Evolutionary conservation across 2,797 vertebrate genomes (phyloP).

Genomic region (Meriones psammophilus): DNA sequence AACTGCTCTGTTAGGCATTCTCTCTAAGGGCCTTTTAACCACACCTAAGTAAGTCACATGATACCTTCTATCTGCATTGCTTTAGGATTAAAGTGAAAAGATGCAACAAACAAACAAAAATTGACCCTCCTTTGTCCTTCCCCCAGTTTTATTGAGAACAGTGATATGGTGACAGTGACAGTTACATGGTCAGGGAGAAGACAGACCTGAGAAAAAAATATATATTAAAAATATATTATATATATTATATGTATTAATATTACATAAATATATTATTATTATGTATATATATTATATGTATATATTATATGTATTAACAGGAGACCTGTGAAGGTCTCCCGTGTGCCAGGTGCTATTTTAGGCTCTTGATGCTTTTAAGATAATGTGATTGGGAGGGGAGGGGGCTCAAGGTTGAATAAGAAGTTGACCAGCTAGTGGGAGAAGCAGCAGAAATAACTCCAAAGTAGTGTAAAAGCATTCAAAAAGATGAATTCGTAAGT

Average conservation of each 20-base stretch:
- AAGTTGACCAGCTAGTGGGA: neutral
- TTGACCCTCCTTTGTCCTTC: neutral
- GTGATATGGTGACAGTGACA: neutral
- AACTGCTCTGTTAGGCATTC: neutral
- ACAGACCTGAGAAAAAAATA: neutral
- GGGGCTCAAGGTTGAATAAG: neutral
- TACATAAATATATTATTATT: no score
- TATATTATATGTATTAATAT: rapidly evolving
- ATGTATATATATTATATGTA: no score
- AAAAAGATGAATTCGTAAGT: neutral
- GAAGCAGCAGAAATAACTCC: constrained; percentile 18
- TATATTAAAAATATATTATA: no score
- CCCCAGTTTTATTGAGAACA: neutral
- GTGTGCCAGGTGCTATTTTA: neutral
- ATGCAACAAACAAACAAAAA: neutral
- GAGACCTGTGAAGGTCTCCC: neutral
- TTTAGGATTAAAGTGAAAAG: constrained; percentile 8
- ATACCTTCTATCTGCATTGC: neutral
- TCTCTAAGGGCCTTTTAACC: neutral
- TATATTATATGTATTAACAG: rapidly evolving
- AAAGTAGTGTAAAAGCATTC: neutral
- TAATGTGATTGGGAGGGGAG: neutral
- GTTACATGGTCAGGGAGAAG: neutral
- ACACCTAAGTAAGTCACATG: neutral
- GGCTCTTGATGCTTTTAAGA: neutral